phyloP scores from a whole-genome alignment of 2,888 invertebrate species.

The Sarcophaga subvicina region DNA sequence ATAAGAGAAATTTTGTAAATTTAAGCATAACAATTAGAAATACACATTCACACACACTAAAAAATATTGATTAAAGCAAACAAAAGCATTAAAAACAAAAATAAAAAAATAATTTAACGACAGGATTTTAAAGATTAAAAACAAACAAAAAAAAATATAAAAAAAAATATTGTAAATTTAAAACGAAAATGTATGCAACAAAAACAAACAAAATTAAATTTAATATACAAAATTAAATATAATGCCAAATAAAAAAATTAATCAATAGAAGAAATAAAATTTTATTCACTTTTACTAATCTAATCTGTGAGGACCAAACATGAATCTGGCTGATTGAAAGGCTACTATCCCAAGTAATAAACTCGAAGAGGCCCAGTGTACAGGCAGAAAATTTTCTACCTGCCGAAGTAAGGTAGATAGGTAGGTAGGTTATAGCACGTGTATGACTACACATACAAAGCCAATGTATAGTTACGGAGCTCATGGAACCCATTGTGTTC shows the following conservation, averaged over 20 bases:
- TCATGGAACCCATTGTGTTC: too few species aligned
- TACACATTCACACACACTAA: neutral
- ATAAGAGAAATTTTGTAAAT: constrained; percentile 1
- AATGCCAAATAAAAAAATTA: constrained; percentile 58
- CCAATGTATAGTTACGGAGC: too few species aligned
- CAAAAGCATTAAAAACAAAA: neutral
- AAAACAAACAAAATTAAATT: too few species aligned
- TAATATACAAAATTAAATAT: constrained; percentile 43
- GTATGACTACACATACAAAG: too few species aligned
- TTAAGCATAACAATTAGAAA: constrained; percentile 1
- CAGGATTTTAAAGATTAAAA: constrained; percentile 10
- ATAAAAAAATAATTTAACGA: constrained; percentile 1
- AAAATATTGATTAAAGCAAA: neutral
- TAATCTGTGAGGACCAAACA: too few species aligned
- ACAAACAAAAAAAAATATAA: constrained; percentile 4
- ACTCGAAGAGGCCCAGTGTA: too few species aligned
- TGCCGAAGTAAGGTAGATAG: too few species aligned
- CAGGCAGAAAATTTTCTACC: too few species aligned
- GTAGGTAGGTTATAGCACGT: too few species aligned
- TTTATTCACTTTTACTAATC: neutral
- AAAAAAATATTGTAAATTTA: constrained; percentile 39
- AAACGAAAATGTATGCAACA: neutral
- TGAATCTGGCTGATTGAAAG: too few species aligned
- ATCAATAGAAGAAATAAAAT: neutral
- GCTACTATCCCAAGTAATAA: too few species aligned